Base-by-base conservation (phyloP, 2,888 invertebrate species). In the Oligia fasciuncula region DNA sequence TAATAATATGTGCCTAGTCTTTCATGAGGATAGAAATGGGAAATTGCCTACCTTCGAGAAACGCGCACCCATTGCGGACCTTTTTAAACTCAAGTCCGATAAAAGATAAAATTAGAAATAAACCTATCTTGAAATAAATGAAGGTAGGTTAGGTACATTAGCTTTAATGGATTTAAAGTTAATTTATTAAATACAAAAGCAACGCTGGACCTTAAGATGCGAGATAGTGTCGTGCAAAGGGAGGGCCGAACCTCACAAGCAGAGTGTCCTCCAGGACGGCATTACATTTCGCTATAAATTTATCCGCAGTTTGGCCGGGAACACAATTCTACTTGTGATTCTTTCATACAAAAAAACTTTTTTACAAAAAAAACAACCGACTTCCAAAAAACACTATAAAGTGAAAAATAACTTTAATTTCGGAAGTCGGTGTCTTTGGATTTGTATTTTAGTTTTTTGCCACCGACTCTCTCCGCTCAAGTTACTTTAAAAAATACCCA, bases 251-350 rank as follows among this genome's bases (percentile, higher is more conserved):
- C 88, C 88, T 90, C 86, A 89, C 88, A 87, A 87, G 88, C 84
- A 87, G 87, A 90, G 87, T 89, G 91, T 93, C 93, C 92, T 93
- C 90, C 85, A 91, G 92, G 92, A 93, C 91, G 90, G 90, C 92
- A 93, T 94, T 93, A 94, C 92, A 93, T 93, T 93, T 93, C 90
- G 91, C 93, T 93, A 95, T 94, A 93, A 94, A 94, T 94, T 93
- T 92, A 91, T 93, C 93, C 91, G 89, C 91, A 91, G 92, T 90
- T 91, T 91, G 90, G 87, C 89, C 90, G 88, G 51, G 90, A 92
- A 93, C 92, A 93, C 92, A 93, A 92, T 93, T 92, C 92, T 91
- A 92, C 91, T 92, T 87, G 90, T 89, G 90, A 92, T 94, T 94
- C 92, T 93, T 93, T 94, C 91, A 93, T 93, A 94, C 92, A 93